These are phyloP conservation scores for Drosophila meridionalis DNA, from an alignment of 2,888 invertebrate species.

Conservation along the genomic window DNA sequence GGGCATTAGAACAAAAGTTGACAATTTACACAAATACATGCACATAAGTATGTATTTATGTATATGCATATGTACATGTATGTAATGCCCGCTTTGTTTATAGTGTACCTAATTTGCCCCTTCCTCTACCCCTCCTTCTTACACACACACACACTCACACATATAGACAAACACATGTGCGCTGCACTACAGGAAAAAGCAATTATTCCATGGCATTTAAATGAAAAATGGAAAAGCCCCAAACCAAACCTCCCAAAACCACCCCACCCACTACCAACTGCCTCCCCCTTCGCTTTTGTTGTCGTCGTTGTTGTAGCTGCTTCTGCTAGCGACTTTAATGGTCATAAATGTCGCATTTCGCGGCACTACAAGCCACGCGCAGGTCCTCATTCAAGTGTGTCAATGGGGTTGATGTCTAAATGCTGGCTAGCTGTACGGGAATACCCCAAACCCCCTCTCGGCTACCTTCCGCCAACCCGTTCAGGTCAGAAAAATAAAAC, in stretches of 20 bases:
- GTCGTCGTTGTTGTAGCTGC: slow-evolving; percentile 2
- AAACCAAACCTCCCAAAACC: slow-evolving; percentile 5
- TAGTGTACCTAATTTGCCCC: slow-evolving; percentile 25
- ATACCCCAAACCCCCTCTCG: background rate
- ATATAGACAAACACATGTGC: slow-evolving; percentile 22
- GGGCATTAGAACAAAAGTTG: slow-evolving; percentile 31
- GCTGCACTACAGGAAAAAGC: slow-evolving; percentile 72
- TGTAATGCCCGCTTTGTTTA: slow-evolving; percentile 42
- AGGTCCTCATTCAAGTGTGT: slow-evolving; percentile 69
- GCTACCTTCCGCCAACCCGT: background rate
- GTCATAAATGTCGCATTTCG: slow-evolving; percentile 70
- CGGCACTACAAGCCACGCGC: slow-evolving; percentile 50
- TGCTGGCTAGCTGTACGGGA: slow-evolving; percentile 36
- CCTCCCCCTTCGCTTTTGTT: slow-evolving; percentile 8
- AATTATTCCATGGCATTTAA: slow-evolving; percentile 77
- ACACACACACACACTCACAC: background rate
- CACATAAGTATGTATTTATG: background rate
- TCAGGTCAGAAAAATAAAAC: slow-evolving; percentile 32
- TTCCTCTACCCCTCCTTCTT: background rate
- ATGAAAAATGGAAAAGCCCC: slow-evolving; percentile 75
- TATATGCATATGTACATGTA: background rate
- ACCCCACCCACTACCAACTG: background rate
- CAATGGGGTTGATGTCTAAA: slow-evolving; percentile 67
- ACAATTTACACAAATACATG: slow-evolving; percentile 13
- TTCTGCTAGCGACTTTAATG: slow-evolving; percentile 55